A percentile compares a stretch with the other conserved stretches of the same genome.
phyloP scores from a whole-genome alignment of 2,888 invertebrate species.

The Drosophila pseudotalamancana region DNA sequence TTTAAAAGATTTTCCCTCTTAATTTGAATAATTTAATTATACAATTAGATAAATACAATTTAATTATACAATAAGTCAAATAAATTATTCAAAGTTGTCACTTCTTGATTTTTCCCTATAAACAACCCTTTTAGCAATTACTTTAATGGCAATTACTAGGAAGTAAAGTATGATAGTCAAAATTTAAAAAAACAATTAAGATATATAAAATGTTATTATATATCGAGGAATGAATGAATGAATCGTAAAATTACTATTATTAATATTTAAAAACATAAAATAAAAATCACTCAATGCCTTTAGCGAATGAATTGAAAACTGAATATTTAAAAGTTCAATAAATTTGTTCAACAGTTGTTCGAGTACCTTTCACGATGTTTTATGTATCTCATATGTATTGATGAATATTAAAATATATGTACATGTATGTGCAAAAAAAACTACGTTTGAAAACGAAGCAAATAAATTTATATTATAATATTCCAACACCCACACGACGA shows the following conservation, averaged over 20 bases:
- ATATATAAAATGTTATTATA: neutral
- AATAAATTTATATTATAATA: neutral
- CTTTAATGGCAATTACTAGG: no score
- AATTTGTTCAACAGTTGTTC: neutral
- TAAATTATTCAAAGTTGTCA: conserved; percentile 4
- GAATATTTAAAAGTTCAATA: neutral
- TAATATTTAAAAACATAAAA: no score
- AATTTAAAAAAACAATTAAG: neutral
- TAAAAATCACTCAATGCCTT: neutral
- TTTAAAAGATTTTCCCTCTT: neutral
- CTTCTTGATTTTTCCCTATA: no score
- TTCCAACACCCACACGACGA: neutral
- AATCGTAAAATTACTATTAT: no score
- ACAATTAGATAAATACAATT: neutral
- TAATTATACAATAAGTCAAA: neutral
- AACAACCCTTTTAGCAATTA: no score
- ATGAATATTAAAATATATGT: no score
- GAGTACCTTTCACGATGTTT: no score
- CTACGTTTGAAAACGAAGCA: neutral
- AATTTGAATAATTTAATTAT: no score
- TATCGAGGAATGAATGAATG: neutral
- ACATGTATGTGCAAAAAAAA: no score
- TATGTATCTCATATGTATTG: no score
- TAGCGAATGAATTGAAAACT: neutral
- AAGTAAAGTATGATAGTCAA: no score